Conservation (phyloP, 2,113 vertebrate species). For the Illadopsis cleaveri region DNA sequence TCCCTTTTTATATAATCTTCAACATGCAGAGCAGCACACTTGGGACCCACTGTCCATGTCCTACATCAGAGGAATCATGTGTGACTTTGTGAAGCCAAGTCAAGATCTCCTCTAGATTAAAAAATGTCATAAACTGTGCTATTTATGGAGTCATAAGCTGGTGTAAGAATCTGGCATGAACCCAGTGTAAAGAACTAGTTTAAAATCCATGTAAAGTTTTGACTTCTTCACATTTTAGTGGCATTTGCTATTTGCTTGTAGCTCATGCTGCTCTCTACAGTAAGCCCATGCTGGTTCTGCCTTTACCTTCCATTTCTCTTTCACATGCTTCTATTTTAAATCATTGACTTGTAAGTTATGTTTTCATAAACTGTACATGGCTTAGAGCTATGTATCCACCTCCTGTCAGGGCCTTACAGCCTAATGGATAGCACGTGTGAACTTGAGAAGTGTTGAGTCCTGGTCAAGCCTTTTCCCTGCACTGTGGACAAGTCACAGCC, state of each 20-base stretch:
- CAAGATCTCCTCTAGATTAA: not conserved
- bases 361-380: not conserved
- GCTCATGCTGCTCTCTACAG: not conserved
- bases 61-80: not conserved
- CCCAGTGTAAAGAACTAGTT: not conserved
- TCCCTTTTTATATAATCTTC: not conserved
- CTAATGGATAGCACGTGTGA: not conserved
- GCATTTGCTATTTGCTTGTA: not conserved
- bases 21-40: not conserved
- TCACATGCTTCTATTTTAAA: not conserved
- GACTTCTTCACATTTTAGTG: not conserved
- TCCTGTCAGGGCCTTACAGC: not conserved
- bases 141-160: not conserved
- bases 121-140: not conserved
- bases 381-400: not conserved
- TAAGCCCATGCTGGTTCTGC: rapidly evolving
- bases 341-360: not conserved
- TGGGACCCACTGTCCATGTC: not conserved
- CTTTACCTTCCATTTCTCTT: not conserved
- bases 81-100: not conserved
- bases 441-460: not conserved
- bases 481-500: rapidly evolving
- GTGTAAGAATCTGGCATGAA: not conserved
- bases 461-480: not conserved
- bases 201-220: not conserved